Evolutionary conservation across 1,140 invertebrate genomes (phyloP), one percentile per base, ranked within the genome.

Genomic region (Grapholita molesta): DNA sequence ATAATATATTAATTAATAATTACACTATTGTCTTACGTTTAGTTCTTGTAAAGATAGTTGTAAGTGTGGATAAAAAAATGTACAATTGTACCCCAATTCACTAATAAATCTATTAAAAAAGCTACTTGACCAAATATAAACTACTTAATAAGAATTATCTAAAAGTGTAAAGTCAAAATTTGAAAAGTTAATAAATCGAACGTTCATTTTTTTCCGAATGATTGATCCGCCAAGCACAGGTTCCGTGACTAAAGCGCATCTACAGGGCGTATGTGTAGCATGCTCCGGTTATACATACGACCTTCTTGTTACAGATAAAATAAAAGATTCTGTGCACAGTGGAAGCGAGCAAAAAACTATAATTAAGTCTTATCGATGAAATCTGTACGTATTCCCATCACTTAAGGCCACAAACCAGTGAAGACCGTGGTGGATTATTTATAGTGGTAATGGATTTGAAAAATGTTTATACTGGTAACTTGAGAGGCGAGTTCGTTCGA

Each of bases 181-280:
- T 53, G n/a, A 30, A 5, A 11, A 61, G 24, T 15, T 61, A 61
- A 28, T 61, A 48, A 61, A 61, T 30, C 25, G 24, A 61, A 30
- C 28, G 15, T 30, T n/a, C 15, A 61, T 23, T 21, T 61, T 57
- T 57, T 61, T 61, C 24, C 5, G 55, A n/a, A 11, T 61, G 55
- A 61, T 61, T 61, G 55, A 61, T 61, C 55, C 15, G 25, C 25
- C 2, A n/a, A n/a, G 12, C 30, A 61, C 55, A 61, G 55, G 55
- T 61, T 61, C 24, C 7, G 18, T 25, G 4, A n/a, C 18, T 48
- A 9, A 21, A 2, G 8, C 18, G 9, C 42, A 21, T 48, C 9
- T 2, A 48, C 7, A 48, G 18, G 42, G 7, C 18, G 15, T 48
- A 21, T 9, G 18, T 15, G 8, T 18, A 8, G 21, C 1, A 21